Percentiles rank a stretch among this genome's conserved stretches.
phyloP scores from a whole-genome alignment of 1,140 invertebrate species.

The Cyclargus thomasi region DNA sequence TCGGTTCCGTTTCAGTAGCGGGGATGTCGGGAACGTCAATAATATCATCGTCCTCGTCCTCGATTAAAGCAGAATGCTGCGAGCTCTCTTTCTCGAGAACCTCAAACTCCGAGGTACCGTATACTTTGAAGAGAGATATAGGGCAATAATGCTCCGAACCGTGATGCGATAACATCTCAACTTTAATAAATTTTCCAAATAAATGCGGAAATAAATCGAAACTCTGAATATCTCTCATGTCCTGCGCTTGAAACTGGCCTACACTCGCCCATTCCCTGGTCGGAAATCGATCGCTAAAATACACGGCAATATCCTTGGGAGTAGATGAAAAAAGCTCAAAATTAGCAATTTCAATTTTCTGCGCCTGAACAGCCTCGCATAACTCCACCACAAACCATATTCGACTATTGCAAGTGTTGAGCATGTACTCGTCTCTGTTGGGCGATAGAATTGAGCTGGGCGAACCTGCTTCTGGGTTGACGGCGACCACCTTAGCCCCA shows the following conservation, averaged over 20 bases:
- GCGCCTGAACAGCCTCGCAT: constrained; percentile 96
- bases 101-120: constrained; percentile 93
- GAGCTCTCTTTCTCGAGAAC: constrained; percentile 87
- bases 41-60: constrained; percentile 80
- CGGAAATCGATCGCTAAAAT: constrained; percentile 92
- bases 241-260: constrained; percentile 90
- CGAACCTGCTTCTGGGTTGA: constrained; percentile 93
- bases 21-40: constrained; percentile 70
- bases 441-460: constrained; percentile 89
- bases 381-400: constrained; percentile 98
- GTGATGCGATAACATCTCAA: constrained; percentile 95
- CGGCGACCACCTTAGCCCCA: constrained; percentile 95
- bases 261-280: constrained; percentile 93
- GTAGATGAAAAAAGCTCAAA: constrained; percentile 98
- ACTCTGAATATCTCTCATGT: constrained; percentile 90
- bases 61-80: constrained; percentile 75
- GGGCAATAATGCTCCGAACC: constrained; percentile 98
- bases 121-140: constrained; percentile 92
- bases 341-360: constrained; percentile 96
- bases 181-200: constrained; percentile 95
- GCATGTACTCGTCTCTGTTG: constrained; percentile 96
- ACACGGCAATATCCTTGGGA: constrained; percentile 92
- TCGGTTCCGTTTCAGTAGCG: constrained; percentile 62
- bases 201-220: constrained; percentile 86
- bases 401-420: constrained; percentile 94